Conservation (phyloP, 1,140 invertebrate species). For the Drepana arcuata region DNA sequence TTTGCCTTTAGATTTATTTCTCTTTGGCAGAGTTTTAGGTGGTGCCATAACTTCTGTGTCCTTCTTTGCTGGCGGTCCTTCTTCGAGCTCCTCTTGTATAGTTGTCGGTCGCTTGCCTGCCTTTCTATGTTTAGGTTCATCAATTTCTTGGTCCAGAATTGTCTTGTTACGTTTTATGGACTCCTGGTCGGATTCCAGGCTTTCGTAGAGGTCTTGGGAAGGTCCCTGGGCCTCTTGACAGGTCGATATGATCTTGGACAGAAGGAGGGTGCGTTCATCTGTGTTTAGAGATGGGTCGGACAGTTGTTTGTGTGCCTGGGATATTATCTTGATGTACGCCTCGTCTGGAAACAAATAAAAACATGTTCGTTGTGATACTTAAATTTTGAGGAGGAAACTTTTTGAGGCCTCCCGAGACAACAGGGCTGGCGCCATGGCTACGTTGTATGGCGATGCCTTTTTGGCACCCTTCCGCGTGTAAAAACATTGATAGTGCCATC, state of each 20-base stretch:
- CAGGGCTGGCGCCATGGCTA: too few relatives aligned
- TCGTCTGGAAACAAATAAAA: constrained; percentile 26
- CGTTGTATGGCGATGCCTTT: too few relatives aligned
- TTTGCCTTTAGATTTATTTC: constrained; percentile 27
- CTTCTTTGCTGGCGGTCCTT: constrained; percentile 11
- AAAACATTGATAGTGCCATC: too few relatives aligned
- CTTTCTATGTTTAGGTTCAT: constrained; percentile 3
- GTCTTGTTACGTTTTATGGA: constrained; percentile 9
- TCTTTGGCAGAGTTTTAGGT: constrained; percentile 43
- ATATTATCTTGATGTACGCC: constrained; percentile 36
- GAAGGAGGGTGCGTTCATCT: constrained; percentile 33
- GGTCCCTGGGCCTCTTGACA: constrained; percentile 31
- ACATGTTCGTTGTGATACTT: too few relatives aligned
- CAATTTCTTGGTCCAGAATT: constrained; percentile 19
- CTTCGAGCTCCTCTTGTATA: constrained; percentile 1
- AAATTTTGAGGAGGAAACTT: too few relatives aligned
- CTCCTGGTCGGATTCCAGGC: constrained; percentile 26
- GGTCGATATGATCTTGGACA: constrained; percentile 37
- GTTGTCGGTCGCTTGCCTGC: not conserved
- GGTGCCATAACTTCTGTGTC: constrained; percentile 43
- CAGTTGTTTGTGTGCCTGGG: constrained; percentile 30
- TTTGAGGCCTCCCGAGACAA: too few relatives aligned
- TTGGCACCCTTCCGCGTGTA: too few relatives aligned
- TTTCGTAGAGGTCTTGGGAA: constrained; percentile 16
- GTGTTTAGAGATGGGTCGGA: constrained; percentile 34